Evolutionary conservation across 2,797 vertebrate species (phyloP).

Genomic region (Neoniphon sammara): DNA sequence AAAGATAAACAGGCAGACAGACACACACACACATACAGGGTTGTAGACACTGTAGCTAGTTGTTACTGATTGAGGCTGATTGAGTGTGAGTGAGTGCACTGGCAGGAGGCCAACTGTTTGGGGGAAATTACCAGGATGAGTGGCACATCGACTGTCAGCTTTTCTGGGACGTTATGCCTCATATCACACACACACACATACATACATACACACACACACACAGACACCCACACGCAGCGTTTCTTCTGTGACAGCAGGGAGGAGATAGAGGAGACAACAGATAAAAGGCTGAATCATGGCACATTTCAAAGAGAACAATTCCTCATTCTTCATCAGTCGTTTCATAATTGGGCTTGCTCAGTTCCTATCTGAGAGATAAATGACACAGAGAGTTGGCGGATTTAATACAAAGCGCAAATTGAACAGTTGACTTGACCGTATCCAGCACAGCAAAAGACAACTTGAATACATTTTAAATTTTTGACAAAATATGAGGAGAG

Average conservation of each 20-base stretch:
- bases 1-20: slow-evolving; percentile 16
- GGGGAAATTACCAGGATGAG: slow-evolving; percentile 66
- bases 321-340: slow-evolving; percentile 33
- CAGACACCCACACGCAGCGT: neutral
- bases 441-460: neutral
- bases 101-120: slow-evolving; percentile 72
- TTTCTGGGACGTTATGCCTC: slow-evolving; percentile 42
- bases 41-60: slow-evolving; percentile 41
- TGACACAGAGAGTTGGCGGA: slow-evolving; percentile 22
- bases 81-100: slow-evolving; percentile 52
- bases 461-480: neutral
- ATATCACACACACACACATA: slow-evolving; percentile 5
- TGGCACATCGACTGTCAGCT: slow-evolving; percentile 59
- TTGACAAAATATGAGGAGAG: neutral
- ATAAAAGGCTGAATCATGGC: slow-evolving; percentile 45
- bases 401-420: slow-evolving; percentile 35
- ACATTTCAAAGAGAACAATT: slow-evolving; percentile 56
- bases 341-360: slow-evolving; percentile 41
- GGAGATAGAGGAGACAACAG: slow-evolving; percentile 25
- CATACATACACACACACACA: slow-evolving; percentile 2
- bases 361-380: slow-evolving; percentile 39
- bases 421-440: slow-evolving; percentile 23
- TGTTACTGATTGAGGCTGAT: slow-evolving; percentile 74
- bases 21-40: neutral
- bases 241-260: slow-evolving; percentile 38